phyloP scores from a whole-genome alignment of 2,888 invertebrate genomes.

The Leptinotarsa peninsularis region DNA sequence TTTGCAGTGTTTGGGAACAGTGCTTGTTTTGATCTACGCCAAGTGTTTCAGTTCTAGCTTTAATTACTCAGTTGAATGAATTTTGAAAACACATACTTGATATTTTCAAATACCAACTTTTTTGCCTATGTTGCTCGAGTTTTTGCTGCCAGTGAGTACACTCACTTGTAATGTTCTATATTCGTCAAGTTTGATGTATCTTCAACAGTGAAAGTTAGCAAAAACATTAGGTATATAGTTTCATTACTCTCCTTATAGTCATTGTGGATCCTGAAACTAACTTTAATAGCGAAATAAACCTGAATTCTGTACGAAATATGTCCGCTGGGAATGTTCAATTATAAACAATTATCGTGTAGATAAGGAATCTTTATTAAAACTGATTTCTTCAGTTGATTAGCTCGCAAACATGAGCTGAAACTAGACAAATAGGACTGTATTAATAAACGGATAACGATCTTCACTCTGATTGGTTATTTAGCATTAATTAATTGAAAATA shows the following conservation, averaged over 20 bases:
- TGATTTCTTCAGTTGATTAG: constrained; percentile 50
- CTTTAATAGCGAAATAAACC: constrained; percentile 19
- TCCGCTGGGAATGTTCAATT: constrained; percentile 11
- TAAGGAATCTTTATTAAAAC: constrained; percentile 29
- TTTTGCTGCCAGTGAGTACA: no score
- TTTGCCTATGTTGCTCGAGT: no score
- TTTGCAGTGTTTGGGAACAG: no score
- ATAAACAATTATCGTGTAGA: constrained; percentile 17
- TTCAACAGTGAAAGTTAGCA: not conserved
- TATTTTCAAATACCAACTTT: no score
- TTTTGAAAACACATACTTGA: no score
- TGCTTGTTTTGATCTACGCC: no score
- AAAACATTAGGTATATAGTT: not conserved
- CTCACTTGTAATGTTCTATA: no score
- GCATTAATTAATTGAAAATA: constrained; percentile 58
- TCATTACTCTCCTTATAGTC: not conserved
- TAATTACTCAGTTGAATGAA: no score
- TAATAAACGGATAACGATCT: constrained; percentile 52
- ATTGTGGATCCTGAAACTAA: not conserved
- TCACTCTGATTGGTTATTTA: constrained; percentile 54
- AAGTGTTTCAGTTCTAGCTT: no score
- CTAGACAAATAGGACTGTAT: constrained; percentile 53
- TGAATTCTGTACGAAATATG: constrained; percentile 19
- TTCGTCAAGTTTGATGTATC: no score
- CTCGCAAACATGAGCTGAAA: constrained; percentile 48